phyloP scores from a whole-genome alignment of 2,797 vertebrate species.

The Dicrostonyx torquatus region DNA sequence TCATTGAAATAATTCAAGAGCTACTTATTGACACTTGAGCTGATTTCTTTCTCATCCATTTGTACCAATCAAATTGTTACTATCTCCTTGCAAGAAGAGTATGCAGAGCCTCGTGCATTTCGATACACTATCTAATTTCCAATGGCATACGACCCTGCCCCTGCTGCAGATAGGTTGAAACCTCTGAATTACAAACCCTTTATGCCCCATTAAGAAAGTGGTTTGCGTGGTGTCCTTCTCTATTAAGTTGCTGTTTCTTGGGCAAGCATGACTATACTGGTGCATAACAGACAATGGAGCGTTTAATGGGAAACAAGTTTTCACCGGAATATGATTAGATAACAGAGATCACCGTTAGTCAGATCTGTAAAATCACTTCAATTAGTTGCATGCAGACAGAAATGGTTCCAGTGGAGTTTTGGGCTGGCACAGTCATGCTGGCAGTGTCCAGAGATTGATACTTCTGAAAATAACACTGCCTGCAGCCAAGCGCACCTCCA shows the following conservation, averaged over 20 bases:
- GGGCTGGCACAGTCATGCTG: neutral
- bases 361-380: conserved; percentile 28
- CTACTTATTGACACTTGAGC: neutral
- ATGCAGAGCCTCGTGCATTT: neutral
- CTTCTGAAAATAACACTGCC: neutral
- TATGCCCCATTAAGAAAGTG: neutral
- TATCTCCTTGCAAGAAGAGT: conserved; percentile 37
- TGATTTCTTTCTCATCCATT: conserved; percentile 30
- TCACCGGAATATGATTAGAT: neutral
- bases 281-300: neutral
- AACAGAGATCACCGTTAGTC: conserved; percentile 11
- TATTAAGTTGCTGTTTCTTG: conserved; percentile 51
- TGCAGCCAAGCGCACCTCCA: neutral
- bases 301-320: conserved; percentile 44
- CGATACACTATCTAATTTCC: conserved; percentile 22
- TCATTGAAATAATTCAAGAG: neutral
- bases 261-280: neutral
- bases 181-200: neutral
- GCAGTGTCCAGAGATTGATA: neutral
- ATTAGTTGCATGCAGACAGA: neutral
- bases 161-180: neutral
- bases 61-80: conserved; percentile 6
- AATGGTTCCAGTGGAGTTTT: neutral
- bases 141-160: neutral
- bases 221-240: neutral